Evolutionary conservation across 2,888 invertebrate genomes (phyloP).

Genomic region (Leptinotarsa peninsularis): DNA sequence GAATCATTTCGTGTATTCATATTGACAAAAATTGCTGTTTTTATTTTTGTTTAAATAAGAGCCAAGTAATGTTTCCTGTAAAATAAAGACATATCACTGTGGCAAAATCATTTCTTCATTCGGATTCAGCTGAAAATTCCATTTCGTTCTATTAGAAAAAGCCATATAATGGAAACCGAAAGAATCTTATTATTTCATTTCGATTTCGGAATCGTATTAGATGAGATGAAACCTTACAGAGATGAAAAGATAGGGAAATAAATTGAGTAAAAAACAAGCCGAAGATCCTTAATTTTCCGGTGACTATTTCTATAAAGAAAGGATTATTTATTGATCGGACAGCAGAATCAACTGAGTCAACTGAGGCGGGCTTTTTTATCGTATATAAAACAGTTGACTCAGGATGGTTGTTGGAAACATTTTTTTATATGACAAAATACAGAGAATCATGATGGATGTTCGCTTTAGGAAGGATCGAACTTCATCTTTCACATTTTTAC

Average conservation of each 20-base stretch:
- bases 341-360: not conserved
- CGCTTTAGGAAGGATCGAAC: too few species aligned
- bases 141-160: conserved; percentile 26
- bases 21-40: too few species aligned
- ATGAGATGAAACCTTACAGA: conserved; percentile 21
- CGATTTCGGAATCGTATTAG: conserved; percentile 30
- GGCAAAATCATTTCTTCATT: not conserved
- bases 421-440: too few species aligned
- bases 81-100: not conserved
- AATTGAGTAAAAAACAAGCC: conserved; percentile 25
- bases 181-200: conserved; percentile 32
- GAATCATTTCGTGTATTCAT: too few species aligned
- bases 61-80: not conserved
- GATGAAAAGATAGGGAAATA: conserved; percentile 26
- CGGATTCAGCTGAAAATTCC: conserved; percentile 21
- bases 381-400: not conserved
- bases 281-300: conserved; percentile 33
- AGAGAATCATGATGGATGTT: too few species aligned
- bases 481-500: too few species aligned
- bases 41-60: not conserved
- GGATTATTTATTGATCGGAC: conserved; percentile 12
- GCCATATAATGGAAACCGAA: conserved; percentile 29
- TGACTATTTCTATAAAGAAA: not conserved
- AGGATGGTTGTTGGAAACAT: too few species aligned
- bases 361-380: not conserved